Evolutionary conservation across 1,140 invertebrate genomes (phyloP), one percentile per base, ranked within the genome.

Genomic region (Trichomalopsis sarcophagae): DNA sequence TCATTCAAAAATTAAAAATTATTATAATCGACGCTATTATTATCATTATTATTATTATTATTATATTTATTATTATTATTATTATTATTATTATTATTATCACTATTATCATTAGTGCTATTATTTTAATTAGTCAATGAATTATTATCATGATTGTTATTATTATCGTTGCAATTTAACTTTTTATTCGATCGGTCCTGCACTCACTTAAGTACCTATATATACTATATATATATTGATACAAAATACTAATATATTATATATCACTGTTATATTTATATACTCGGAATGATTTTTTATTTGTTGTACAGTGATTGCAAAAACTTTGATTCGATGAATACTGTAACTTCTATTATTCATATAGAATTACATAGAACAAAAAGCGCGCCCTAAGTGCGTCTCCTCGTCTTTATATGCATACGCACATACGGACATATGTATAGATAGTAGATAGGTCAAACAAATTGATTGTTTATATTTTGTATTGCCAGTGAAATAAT

Each of bases 401-500:
- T 82, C 76, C 76, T 82, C 76, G 75, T 91, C 87, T 88, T 88
- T 90, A 88, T 89, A 90, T 90, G 91, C 92, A 92, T 91, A 91
- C 90, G 91, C 89, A 91, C 90, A 91, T 91, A 91, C 89, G 88
- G 87, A 91, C 88, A 90, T 90, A 92, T 91, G 89, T 93, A 91
- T 93, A 92, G 86, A 92, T 93, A 92, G 90, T 93, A 93, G 92
- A 89, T 92, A 93, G 92, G 90, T 91, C 92, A 92, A 86, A 93
- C 89, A 92, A 93, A 93, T 92, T 92, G 90, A 92, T 92, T 92
- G 90, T 92, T 93, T 92, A 91, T 92, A 92, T 92, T 92, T 93
- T 91, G 89, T 91, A 93, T 91, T 86, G 89, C 87, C 88, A 89
- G 47, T 87, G 66, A 86, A 82, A 62, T 81, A 77, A 23, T 81